These are phyloP conservation scores for Melanerpes aurifrons DNA, from an alignment of 2,113 vertebrate species.

Conservation along the genomic window DNA sequence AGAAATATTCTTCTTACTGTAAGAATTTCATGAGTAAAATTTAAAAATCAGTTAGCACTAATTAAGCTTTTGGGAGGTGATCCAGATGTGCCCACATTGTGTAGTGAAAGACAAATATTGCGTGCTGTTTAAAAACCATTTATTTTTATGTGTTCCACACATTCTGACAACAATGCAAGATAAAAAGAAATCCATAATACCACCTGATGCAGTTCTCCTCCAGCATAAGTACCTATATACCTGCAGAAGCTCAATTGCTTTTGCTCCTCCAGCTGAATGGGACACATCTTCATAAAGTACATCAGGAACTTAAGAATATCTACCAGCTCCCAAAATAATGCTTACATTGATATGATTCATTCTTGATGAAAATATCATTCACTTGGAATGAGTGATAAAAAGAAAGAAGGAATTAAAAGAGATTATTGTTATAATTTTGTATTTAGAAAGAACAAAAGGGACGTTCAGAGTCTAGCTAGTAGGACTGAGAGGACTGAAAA, in stretches of 20 bases:
- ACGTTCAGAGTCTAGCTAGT: not conserved
- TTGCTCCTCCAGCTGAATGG: not conserved
- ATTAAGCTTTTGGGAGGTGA: not conserved
- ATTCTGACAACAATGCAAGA: not conserved
- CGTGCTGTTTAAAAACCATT: not conserved
- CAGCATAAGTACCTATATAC: not conserved
- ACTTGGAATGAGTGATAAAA: not conserved
- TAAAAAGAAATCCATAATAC: not conserved
- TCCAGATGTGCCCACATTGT: not conserved
- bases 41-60: not conserved
- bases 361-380: not conserved
- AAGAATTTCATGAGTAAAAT: not conserved
- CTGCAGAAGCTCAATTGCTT: not conserved
- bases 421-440: not conserved
- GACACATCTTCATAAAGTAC: not conserved
- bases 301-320: not conserved
- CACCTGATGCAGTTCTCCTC: not conserved
- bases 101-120: not conserved
- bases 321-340: not conserved
- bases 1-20: not conserved
- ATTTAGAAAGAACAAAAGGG: not conserved
- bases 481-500: not conserved
- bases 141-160: not conserved
- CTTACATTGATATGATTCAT: not conserved
- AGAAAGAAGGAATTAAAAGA: not conserved